Conservation (phyloP, 2,113 vertebrate genomes). For the Equus quagga region DNA sequence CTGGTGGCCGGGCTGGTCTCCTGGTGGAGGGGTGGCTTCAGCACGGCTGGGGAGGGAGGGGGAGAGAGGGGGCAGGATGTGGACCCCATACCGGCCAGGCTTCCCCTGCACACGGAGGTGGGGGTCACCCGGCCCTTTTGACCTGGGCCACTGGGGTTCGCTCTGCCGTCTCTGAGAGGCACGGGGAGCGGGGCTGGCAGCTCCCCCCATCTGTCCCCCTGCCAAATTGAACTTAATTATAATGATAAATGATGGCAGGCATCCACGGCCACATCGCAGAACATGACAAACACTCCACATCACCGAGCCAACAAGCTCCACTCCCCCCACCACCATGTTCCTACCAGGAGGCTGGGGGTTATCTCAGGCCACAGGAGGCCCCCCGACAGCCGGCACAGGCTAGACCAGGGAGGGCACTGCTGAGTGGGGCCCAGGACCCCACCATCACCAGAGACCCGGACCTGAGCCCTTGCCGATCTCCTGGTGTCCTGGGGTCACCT, state of each 20-base stretch:
- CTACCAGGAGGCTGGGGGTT: conserved; percentile 56
- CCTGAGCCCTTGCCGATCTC: not conserved
- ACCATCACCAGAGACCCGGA: fast-evolving
- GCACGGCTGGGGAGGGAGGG: fast-evolving
- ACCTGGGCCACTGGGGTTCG: conserved; percentile 65
- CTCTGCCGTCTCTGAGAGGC: conserved; percentile 58
- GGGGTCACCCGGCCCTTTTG: not conserved
- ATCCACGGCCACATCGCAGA: conserved; percentile 81
- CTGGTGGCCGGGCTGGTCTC: not conserved
- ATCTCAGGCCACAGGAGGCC: conserved; percentile 70
- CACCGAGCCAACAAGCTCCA: conserved; percentile 64
- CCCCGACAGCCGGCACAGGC: conserved; percentile 66
- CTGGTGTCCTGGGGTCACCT: not conserved
- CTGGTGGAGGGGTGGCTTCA: not conserved
- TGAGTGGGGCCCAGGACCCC: not conserved
- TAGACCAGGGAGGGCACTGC: conserved; percentile 47
- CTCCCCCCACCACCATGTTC: conserved; percentile 46
- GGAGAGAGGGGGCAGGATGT: not conserved
- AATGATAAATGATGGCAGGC: conserved; percentile 81
- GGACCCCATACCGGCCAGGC: not conserved
- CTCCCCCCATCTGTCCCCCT: conserved; percentile 67
- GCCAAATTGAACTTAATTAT: conserved; percentile 83
- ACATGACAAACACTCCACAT: conserved; percentile 75
- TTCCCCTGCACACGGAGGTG: fast-evolving
- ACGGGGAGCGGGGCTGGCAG: conserved; percentile 75